Base-by-base conservation (phyloP, 2,797 vertebrate genomes). In the Dryobates pubescens region DNA sequence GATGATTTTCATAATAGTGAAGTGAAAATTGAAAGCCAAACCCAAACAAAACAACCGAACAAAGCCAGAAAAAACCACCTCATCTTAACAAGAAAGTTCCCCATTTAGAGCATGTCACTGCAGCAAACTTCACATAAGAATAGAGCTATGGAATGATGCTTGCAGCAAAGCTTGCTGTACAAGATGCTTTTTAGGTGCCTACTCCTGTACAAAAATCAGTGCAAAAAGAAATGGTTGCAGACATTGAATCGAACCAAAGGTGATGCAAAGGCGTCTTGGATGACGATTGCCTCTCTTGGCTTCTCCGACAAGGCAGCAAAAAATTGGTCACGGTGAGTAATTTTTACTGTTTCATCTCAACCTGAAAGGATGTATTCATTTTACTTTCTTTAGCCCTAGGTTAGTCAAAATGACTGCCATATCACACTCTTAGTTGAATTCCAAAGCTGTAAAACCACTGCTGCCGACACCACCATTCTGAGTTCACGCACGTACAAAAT, bases 341-440 rank as follows among this genome's bases (percentile, higher is more conserved):
- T 80, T 94, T 93, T 94, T 77, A 86, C 78, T 81, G 22, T 69
- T 86, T 91, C 54, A 91, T 82, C 41, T 79, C 58, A 61, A 94
- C n/a, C 80, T 95, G 87, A 89, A 93, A 89, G 59, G 30, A 54
- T 47, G 75, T n/a, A 24, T 80, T 88, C 78, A 86, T 88, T 95
- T 85, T 82, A 82, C 38, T 45, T 85, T 92, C 85, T 86, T 87
- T 77, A 94, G 59, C 76, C 65, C 30, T 80, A 88, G 81, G 87
- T 86, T 83, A 91, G 27, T 82, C 65, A 89, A 89, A 94, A 78
- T 56, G 47, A 88, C 9, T 56, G 27, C 43, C 36, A 19, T 70
- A 83, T 68, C 57, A 43, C 56, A 83, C 20, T 81, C 17, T 45
- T 59, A 77, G 19, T 87, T 96, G 90, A 95, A 94, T 87, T 87